Percentiles rank a stretch among this genome's conserved stretches.
Conservation (phyloP, 2,888 invertebrate genomes). For the Torymus texanus region DNA sequence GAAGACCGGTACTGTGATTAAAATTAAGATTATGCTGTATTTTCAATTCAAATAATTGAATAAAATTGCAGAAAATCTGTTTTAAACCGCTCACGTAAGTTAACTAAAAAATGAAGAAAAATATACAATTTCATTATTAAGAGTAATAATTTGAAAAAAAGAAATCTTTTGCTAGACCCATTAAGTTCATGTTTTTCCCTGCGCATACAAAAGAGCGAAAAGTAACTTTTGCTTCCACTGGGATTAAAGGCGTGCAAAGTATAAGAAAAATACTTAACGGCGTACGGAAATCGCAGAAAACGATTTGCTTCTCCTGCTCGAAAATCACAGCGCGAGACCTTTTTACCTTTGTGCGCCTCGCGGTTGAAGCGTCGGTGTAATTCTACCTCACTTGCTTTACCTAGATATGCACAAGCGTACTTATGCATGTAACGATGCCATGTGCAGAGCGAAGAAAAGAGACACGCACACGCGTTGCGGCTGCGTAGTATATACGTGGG, state of each 20-base stretch:
- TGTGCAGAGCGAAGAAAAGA: neutral
- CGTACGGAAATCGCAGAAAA: neutral
- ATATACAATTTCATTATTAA: too few relatives aligned
- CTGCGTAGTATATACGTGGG: neutral
- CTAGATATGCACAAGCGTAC: neutral
- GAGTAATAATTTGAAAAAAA: too few relatives aligned
- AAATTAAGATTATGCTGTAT: too few relatives aligned
- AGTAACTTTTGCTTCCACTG: neutral
- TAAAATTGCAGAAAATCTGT: too few relatives aligned
- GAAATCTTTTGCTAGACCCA: too few relatives aligned
- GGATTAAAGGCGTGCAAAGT: neutral
- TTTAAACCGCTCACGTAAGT: too few relatives aligned
- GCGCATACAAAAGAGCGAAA: too few relatives aligned
- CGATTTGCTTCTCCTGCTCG: neutral
- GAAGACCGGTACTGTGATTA: too few relatives aligned
- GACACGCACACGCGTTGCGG: neutral
- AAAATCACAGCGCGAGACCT: slow-evolving; percentile 1
- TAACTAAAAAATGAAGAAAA: too few relatives aligned
- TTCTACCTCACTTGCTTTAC: neutral
- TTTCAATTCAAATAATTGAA: too few relatives aligned
- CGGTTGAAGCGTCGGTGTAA: neutral
- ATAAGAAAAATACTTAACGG: too few relatives aligned
- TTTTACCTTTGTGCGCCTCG: slow-evolving; percentile 6
- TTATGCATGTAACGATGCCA: neutral
- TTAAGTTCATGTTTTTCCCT: too few relatives aligned